A percentile compares a stretch with the other conserved stretches of the same genome.
These are phyloP conservation scores for Macrobrachium nipponense DNA, from an alignment of 1,140 invertebrate species.

Conservation along the genomic window DNA sequence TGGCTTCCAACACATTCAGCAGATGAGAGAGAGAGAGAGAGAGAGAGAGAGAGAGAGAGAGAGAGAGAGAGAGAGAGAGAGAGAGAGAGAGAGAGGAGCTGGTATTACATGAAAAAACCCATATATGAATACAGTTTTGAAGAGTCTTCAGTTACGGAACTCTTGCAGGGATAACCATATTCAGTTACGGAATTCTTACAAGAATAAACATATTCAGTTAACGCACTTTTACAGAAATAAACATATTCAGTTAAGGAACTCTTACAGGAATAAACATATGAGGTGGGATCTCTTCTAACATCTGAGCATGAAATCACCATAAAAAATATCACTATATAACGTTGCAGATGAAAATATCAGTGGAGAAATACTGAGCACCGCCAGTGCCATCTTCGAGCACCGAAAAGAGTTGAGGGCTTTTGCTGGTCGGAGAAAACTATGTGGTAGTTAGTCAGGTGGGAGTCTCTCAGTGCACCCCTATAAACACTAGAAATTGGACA, in stretches of 20 bases:
- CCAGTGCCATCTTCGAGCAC: no score
- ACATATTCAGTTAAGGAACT: not conserved
- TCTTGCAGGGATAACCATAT: not conserved
- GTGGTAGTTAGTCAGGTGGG: no score
- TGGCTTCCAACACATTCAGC: not conserved
- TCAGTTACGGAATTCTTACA: not conserved
- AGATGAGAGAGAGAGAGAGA: conserved; percentile 10
- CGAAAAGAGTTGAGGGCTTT: no score
- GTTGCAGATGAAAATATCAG: no score
- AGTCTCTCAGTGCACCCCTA: no score
- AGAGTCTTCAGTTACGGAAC: not conserved
- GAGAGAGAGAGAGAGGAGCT: not conserved
- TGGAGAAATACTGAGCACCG: no score
- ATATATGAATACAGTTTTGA: not conserved
- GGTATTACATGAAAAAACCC: not conserved
- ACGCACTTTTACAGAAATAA: not conserved
- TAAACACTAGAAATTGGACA: no score
- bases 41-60: conserved; percentile 15
- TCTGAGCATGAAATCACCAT: no score
- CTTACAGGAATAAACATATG: not conserved
- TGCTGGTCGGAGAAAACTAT: no score
- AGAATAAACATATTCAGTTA: not conserved
- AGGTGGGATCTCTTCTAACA: no score
- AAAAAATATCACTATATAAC: no score
- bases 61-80: not conserved